Evolutionary conservation across 2,888 invertebrate genomes (phyloP).

Genomic region (Hirtodrosophila duncani): DNA sequence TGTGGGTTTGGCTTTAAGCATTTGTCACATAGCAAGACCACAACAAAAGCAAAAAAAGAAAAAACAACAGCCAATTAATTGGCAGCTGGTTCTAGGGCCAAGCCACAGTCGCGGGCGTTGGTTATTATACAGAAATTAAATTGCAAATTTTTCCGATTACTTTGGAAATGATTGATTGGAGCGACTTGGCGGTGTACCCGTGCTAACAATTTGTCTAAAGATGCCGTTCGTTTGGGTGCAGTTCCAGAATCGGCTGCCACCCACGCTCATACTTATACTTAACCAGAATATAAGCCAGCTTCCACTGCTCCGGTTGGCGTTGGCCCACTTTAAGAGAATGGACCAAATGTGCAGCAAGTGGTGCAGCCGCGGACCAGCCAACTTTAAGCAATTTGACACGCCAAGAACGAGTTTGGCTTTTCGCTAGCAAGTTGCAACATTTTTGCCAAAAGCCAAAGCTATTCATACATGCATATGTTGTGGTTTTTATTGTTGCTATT

Average conservation of each 20-base stretch:
- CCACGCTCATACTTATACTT: no score
- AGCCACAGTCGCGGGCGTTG: slow-evolving; percentile 27
- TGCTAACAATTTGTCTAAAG: slow-evolving; percentile 37
- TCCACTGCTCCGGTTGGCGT: no score
- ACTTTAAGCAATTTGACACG: slow-evolving; percentile 53
- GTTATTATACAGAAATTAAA: slow-evolving; percentile 42
- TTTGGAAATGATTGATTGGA: slow-evolving; percentile 54
- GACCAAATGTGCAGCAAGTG: slow-evolving; percentile 21
- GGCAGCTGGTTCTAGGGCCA: slow-evolving; percentile 34
- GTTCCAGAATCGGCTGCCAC: slow-evolving; percentile 15
- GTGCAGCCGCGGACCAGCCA: slow-evolving; percentile 27
- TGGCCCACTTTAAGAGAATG: slow-evolving; percentile 12
- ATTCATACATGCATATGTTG: slow-evolving; percentile 10
- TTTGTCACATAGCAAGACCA: slow-evolving; percentile 34
- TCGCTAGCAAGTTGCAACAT: slow-evolving; percentile 71
- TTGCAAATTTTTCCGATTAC: slow-evolving; percentile 28
- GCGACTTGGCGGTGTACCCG: slow-evolving; percentile 11
- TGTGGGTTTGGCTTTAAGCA: no score
- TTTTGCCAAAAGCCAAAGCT: slow-evolving; percentile 22
- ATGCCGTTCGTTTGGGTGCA: slow-evolving; percentile 58
- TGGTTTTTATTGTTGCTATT: slow-evolving; percentile 24
- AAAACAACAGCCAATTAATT: slow-evolving; percentile 41
- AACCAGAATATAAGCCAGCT: no score
- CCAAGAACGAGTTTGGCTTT: slow-evolving; percentile 54
- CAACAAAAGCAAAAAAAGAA: background rate